Evolutionary conservation across 2,797 vertebrate genomes (phyloP), one percentile per base, ranked within the genome.

Genomic region (Scomberomorus guttatus): DNA sequence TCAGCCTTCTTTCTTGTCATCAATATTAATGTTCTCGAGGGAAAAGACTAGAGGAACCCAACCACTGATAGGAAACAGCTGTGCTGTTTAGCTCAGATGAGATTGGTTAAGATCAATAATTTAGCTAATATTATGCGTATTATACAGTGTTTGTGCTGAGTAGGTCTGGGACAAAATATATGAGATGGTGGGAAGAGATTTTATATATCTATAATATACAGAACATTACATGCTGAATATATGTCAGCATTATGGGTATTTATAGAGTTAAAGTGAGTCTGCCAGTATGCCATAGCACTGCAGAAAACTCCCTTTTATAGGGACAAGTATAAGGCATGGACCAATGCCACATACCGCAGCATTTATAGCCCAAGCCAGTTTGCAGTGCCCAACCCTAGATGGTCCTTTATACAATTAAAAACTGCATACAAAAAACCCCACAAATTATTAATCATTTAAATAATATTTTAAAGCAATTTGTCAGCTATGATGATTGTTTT

Each of bases 11-110:
- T 81, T 52, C 12, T 12, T 27, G 70, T 75, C 86, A 84, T 93
- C 81, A 93, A 90, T 94, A 93, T 91, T 93, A 79, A 94, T 89
- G 75, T 65, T 83, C 61, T 44, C 20, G 0, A 60, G 80, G 84
- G 77, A 84, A 87, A 69, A 87, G 69, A 73, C 17, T 12, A 22
- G 71, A 76, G 63, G 54, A 77, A 74, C 70, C 59, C 72, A 82
- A 37, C 52, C 55, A 5, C 54, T 83, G 79, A 75, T 63, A 50
- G 72, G 65, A 70, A 85, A 72, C 85, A 86, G 79, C 77, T 89
- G 86, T 48, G 60, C 32, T 58, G 15, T 57, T 84, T 66, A 69
- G 63, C 71, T 82, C 22, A 75, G 71, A 71, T 68, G 20, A 80
- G 62, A 78, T 22, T 62, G 52, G 82, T 58, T 62, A 39, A 63